phyloP scores from a whole-genome alignment of 1,140 invertebrate species.

The Latrodectus geometricus region DNA sequence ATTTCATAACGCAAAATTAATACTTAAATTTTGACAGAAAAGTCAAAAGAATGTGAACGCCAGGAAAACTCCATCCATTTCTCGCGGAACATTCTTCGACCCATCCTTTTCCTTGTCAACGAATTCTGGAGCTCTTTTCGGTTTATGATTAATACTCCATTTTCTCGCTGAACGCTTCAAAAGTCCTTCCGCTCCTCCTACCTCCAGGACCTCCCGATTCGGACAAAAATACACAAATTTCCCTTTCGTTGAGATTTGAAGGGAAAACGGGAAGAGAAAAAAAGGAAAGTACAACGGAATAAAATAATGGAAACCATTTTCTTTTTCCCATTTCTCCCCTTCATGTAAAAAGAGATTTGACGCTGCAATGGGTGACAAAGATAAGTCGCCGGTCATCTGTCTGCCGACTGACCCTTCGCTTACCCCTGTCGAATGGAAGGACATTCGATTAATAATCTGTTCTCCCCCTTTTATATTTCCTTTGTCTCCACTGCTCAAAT shows the following conservation, averaged over 20 bases:
- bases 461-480: constrained; percentile 51
- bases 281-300: not conserved
- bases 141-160: not conserved
- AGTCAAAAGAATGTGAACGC: no score
- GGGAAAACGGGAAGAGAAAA: not conserved
- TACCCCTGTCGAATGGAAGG: constrained; percentile 52
- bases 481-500: constrained; percentile 51
- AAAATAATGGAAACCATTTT: constrained; percentile 1
- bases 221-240: constrained; percentile 2
- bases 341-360: constrained; percentile 43
- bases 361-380: constrained; percentile 56
- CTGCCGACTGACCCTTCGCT: constrained; percentile 57
- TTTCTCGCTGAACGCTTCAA: not conserved
- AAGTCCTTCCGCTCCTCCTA: not conserved
- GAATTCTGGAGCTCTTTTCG: no score
- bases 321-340: constrained; percentile 10
- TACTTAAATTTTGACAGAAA: no score
- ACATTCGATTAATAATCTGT: constrained; percentile 59
- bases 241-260: not conserved
- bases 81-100: no score
- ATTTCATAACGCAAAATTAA: no score
- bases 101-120: no score
- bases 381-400: constrained; percentile 61
- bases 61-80: no score
- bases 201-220: not conserved